Evolutionary conservation across 2,888 invertebrate genomes (phyloP).

Genomic region (Drosophila suboccidentalis): DNA sequence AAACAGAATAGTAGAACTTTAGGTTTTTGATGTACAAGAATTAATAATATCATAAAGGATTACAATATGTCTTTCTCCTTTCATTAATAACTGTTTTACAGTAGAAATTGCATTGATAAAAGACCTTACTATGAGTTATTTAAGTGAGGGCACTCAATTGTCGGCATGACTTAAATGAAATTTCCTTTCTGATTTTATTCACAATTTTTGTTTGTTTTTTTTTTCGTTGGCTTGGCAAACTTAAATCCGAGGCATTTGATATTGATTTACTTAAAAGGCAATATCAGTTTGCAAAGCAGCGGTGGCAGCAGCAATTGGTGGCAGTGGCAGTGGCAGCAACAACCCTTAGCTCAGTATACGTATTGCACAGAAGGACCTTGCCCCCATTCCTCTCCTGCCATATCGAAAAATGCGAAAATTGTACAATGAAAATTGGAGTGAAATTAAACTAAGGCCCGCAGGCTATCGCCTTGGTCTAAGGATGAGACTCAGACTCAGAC

Average conservation of each 20-base stretch:
- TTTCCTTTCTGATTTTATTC: conserved; percentile 24
- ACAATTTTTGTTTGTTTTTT: conserved; percentile 23
- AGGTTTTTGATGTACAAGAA: too few species aligned
- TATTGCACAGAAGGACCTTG: conserved; percentile 1
- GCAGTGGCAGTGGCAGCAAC: conserved; percentile 26
- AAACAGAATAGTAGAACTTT: too few species aligned
- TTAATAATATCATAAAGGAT: too few species aligned
- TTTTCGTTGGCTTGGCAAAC: conserved; percentile 64
- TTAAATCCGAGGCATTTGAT: conserved; percentile 76
- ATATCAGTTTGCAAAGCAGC: conserved; percentile 69
- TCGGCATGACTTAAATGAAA: conserved; percentile 1
- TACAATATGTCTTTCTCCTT: too few species aligned
- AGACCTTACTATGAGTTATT: background rate
- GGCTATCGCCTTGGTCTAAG: conserved; percentile 51
- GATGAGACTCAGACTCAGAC: conserved; percentile 14
- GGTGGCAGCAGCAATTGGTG: conserved; percentile 4
- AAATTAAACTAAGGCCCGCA: conserved; percentile 76
- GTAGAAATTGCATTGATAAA: background rate
- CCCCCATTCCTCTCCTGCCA: conserved; percentile 16
- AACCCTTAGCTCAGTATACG: conserved; percentile 55
- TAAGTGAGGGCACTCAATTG: conserved; percentile 24
- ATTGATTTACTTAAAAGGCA: conserved; percentile 79
- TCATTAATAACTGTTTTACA: too few species aligned
- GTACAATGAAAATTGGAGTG: conserved; percentile 78
- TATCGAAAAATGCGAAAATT: conserved; percentile 78